phyloP scores from a whole-genome alignment of 2,797 vertebrate genomes.

The Natrix natrix region DNA sequence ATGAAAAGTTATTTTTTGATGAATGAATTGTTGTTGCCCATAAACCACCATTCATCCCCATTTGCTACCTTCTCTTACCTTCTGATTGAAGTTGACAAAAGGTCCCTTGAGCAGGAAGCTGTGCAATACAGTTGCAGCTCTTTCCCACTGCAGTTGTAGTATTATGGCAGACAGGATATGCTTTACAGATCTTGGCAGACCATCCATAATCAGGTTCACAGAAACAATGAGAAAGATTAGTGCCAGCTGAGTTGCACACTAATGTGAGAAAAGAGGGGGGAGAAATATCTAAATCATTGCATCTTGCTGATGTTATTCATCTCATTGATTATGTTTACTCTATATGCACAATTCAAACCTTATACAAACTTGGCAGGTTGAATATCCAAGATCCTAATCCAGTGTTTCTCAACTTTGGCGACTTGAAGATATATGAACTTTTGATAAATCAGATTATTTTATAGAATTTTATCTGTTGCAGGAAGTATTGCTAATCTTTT shows the following conservation, averaged over 20 bases:
- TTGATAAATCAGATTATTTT: background rate
- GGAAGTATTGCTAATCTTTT: background rate
- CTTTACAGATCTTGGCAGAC: constrained; percentile 66
- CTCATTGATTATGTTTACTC: background rate
- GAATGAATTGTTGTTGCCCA: background rate
- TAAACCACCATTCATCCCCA: background rate
- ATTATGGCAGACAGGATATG: constrained; percentile 43
- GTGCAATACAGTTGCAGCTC: constrained; percentile 68
- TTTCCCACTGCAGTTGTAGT: background rate
- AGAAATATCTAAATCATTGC: background rate
- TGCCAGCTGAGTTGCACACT: constrained; percentile 74
- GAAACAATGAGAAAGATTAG: constrained; percentile 67
- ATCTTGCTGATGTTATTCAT: background rate
- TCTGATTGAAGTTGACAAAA: constrained; percentile 69
- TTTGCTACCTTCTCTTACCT: constrained; percentile 52
- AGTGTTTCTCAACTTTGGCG: background rate
- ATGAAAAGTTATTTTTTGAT: background rate
- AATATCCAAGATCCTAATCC: background rate
- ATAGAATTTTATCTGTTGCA: background rate
- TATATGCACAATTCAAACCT: background rate
- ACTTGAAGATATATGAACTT: background rate
- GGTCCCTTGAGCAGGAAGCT: constrained; percentile 59
- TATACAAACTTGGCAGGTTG: background rate
- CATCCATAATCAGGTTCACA: constrained; percentile 80
- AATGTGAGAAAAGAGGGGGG: constrained; percentile 1